phyloP scores from a whole-genome alignment of 2,888 invertebrate species.

The Microplitis deprimator region DNA sequence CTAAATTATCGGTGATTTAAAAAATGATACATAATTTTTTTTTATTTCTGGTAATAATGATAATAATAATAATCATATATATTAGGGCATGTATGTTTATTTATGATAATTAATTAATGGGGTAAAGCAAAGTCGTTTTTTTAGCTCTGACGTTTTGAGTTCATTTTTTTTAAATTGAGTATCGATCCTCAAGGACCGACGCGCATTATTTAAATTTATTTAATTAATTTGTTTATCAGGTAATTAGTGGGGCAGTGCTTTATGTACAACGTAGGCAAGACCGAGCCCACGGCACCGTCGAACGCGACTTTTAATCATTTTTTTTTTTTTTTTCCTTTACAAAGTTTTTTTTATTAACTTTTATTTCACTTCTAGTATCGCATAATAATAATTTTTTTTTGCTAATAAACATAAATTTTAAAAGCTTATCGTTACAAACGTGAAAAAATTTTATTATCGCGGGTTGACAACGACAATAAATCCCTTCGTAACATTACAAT shows the following conservation, averaged over 20 bases:
- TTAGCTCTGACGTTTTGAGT: not conserved
- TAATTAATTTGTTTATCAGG: constrained; percentile 43
- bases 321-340: constrained; percentile 29
- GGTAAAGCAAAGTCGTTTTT: not conserved
- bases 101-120: no score
- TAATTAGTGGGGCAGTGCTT: constrained; percentile 60
- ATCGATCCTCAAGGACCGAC: constrained; percentile 40
- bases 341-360: constrained; percentile 38
- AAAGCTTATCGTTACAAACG: constrained; percentile 49
- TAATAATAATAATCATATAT: not conserved
- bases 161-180: not conserved
- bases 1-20: constrained; percentile 17
- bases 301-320: constrained; percentile 33
- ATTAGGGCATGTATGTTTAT: not conserved
- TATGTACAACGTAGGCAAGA: constrained; percentile 60
- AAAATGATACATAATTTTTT: not conserved
- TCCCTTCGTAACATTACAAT: constrained; percentile 39
- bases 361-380: constrained; percentile 23
- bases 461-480: constrained; percentile 29
- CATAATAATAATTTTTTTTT: constrained; percentile 4
- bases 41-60: not conserved
- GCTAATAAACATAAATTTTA: constrained; percentile 43
- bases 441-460: constrained; percentile 48
- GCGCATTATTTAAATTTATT: constrained; percentile 31
- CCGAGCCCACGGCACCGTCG: constrained; percentile 52